Evolutionary conservation across 2,113 vertebrate species (phyloP).

Genomic region (Micromys minutus): DNA sequence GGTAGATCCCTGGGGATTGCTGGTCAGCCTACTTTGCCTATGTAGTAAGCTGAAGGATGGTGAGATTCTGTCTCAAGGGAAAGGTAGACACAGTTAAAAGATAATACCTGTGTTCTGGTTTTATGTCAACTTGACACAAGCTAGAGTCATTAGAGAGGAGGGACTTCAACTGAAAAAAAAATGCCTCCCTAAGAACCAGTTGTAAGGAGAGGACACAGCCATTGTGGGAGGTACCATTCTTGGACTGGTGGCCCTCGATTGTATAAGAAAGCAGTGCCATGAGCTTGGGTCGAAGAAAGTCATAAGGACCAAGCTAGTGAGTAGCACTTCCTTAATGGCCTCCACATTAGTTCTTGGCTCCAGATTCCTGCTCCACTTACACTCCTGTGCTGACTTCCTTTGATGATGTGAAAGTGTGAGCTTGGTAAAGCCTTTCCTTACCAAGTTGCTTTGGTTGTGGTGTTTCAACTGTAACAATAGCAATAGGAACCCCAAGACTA

Average conservation of each 20-base stretch:
- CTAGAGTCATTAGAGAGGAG: not conserved
- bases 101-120: not conserved
- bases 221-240: too few species aligned
- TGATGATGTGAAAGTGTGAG: not conserved
- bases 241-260: not conserved
- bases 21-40: not conserved
- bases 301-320: not conserved
- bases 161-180: not conserved
- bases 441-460: not conserved
- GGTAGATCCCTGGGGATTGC: too few species aligned
- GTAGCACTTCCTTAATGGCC: not conserved
- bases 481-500: not conserved
- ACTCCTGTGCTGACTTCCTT: not conserved
- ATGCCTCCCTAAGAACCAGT: not conserved
- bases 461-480: not conserved
- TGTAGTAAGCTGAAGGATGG: not conserved
- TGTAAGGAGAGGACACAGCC: not conserved
- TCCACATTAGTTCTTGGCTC: not conserved
- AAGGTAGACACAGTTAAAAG: not conserved
- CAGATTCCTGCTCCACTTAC: not conserved
- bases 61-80: not conserved
- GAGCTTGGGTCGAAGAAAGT: not conserved
- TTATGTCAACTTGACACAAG: not conserved
- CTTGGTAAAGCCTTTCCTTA: not conserved
- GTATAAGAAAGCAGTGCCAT: not conserved